Evolutionary conservation across 1,140 invertebrate genomes (phyloP), one percentile per base, ranked within the genome.

Genomic region (Ridgeia piscesae): DNA sequence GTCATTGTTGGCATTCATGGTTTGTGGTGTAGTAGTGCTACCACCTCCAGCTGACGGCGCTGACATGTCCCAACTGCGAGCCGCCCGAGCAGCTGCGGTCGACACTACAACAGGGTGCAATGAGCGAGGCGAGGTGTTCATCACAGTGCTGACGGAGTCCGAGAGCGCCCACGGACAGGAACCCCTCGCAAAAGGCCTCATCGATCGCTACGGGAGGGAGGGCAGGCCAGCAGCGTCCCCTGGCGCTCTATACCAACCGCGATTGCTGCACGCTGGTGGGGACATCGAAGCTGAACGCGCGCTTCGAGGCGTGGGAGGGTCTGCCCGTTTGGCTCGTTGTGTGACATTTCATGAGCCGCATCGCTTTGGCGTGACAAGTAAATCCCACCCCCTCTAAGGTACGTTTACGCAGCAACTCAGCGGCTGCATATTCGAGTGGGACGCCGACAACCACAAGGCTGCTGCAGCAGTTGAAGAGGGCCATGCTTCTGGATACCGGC

Each of bases 381-480:
- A 95, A 14, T 89, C 93, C 2, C 94, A 94, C 50, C 92, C 9
- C 2, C 93, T 95, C 34, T 94, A 94, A 91, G 91, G 88, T 0
- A 21, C 88, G 0, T 94, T 95, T 89, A 93, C 94, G 93, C 50
- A 42, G n/a, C 48, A 92, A 0, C 92, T 95, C 31, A 93, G 93
- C 1, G 50, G 33, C 8, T 93, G 93, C 89, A 95, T 95, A 14
- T 94, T 94, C 58, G 89, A 93, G 88, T 94, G 93, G 93, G 88
- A 92, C 35, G 35, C 50, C 11, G 88, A 93, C 1, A 94, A 94
- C 90, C 27, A 93, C 27, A 27, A n/a, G n/a, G 6, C 33, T 14
- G 11, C 93, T 94, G 34, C 93, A 91, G 90, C 91, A 8, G 42
- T 94, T 94, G 8, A 94, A 94, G 93, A 88, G 89, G 88, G 8